Percentiles rank a stretch among this genome's conserved stretches.
Conservation (phyloP, 2,888 invertebrate genomes). For the Pantelozetes paolii region DNA sequence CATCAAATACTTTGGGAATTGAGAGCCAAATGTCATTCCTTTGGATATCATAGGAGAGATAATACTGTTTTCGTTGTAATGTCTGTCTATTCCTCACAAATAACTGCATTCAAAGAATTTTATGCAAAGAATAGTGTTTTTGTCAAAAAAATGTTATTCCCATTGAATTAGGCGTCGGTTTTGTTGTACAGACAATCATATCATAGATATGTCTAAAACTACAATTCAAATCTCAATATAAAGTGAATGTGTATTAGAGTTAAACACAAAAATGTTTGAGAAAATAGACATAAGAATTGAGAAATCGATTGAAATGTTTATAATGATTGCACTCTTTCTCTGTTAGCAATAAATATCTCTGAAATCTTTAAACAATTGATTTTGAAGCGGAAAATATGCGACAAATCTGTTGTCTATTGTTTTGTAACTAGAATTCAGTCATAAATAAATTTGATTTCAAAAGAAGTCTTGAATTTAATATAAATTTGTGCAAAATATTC, state of each 20-base stretch:
- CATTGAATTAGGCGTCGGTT: constrained; percentile 26
- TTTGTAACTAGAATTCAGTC: no score
- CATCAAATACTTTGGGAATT: constrained; percentile 27
- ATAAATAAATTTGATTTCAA: no score
- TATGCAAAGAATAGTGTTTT: neutral
- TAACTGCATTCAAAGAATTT: neutral
- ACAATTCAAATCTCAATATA: constrained; percentile 27
- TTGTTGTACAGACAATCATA: constrained; percentile 13
- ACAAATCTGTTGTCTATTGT: neutral
- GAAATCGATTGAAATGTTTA: constrained; percentile 7
- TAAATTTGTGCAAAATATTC: no score
- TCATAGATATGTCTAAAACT: constrained; percentile 21
- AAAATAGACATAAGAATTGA: no score
- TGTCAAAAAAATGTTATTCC: constrained; percentile 7
- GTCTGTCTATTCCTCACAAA: neutral
- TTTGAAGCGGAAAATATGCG: neutral
- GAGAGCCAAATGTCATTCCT: constrained; percentile 16
- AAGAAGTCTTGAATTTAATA: no score
- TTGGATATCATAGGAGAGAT: neutral
- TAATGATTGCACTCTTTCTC: neutral
- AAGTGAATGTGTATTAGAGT: neutral
- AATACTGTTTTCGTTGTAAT: no score
- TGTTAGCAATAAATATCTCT: neutral
- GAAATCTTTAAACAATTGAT: neutral
- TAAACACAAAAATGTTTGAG: neutral